phyloP scores from a whole-genome alignment of 2,113 vertebrate species.

The Pollachius pollachius region DNA sequence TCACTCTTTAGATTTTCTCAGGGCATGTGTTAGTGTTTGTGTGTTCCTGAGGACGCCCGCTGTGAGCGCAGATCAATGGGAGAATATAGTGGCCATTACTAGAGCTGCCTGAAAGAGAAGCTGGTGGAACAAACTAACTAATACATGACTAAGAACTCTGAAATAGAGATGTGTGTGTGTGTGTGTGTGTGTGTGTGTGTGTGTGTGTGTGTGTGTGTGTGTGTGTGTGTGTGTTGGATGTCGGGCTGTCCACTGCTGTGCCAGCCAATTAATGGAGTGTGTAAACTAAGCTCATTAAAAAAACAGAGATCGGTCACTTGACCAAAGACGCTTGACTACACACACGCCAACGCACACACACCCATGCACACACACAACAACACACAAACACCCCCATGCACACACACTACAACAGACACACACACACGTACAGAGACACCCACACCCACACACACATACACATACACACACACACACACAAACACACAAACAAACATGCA shows the following conservation, averaged over 20 bases:
- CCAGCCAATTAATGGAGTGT: slow-evolving; percentile 74
- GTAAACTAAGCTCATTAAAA: slow-evolving; percentile 72
- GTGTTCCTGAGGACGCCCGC: slow-evolving; percentile 19
- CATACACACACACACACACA: too few species aligned
- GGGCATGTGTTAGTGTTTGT: slow-evolving; percentile 4
- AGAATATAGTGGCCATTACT: slow-evolving; percentile 75
- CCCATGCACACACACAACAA: not conserved
- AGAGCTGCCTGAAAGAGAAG: slow-evolving; percentile 65
- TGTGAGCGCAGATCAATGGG: slow-evolving; percentile 69
- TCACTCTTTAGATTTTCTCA: too few species aligned
- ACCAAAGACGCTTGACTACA: not conserved
- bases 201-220: slow-evolving; percentile 19
- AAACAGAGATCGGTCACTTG: slow-evolving; percentile 49
- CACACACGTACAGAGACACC: not conserved
- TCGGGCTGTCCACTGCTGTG: slow-evolving; percentile 49
- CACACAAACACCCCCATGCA: too few species aligned
- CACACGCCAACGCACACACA: not conserved
- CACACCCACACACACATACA: too few species aligned
- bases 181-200: slow-evolving; percentile 10
- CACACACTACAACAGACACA: not conserved
- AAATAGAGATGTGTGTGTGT: slow-evolving; percentile 59
- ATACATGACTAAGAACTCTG: slow-evolving; percentile 69
- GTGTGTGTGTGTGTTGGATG: slow-evolving; percentile 37
- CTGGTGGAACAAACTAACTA: slow-evolving; percentile 71
- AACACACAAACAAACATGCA: too few species aligned